Conservation (phyloP, 2,797 vertebrate species). For the Bradypus variegatus region DNA sequence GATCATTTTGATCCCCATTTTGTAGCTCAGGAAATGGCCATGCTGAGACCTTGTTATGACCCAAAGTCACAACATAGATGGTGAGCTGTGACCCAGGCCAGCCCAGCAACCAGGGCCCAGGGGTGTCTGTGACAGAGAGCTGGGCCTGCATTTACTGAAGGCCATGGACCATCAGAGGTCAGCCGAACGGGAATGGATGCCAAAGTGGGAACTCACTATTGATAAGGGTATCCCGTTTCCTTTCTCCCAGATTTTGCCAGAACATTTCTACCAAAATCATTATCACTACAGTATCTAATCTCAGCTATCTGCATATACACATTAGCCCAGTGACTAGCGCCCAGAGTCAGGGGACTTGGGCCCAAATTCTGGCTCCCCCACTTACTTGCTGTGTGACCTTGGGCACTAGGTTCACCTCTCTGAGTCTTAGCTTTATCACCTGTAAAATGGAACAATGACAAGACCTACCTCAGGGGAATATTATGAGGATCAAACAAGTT, state of each 20-base stretch:
- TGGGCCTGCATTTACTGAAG: neutral
- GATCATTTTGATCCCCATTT: neutral
- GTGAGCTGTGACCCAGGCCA: fast-evolving
- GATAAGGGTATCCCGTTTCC: no score
- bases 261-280: neutral
- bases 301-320: neutral
- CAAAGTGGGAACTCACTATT: neutral
- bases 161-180: neutral
- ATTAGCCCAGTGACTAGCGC: neutral
- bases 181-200: neutral
- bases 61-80: neutral
- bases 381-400: neutral
- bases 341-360: neutral
- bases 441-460: neutral
- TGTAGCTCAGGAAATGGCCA: neutral
- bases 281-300: neutral
- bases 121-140: neutral
- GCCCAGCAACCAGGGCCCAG: no score
- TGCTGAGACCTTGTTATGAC: neutral
- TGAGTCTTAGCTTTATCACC: neutral
- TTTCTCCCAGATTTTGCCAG: neutral
- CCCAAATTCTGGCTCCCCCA: no score
- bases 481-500: neutral
- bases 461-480: no score
- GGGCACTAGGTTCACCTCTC: neutral